Percentiles rank a stretch among this genome's conserved stretches.
These are phyloP conservation scores for Etheostoma spectabile DNA, from an alignment of 2,113 vertebrate species.

Conservation along the genomic window DNA sequence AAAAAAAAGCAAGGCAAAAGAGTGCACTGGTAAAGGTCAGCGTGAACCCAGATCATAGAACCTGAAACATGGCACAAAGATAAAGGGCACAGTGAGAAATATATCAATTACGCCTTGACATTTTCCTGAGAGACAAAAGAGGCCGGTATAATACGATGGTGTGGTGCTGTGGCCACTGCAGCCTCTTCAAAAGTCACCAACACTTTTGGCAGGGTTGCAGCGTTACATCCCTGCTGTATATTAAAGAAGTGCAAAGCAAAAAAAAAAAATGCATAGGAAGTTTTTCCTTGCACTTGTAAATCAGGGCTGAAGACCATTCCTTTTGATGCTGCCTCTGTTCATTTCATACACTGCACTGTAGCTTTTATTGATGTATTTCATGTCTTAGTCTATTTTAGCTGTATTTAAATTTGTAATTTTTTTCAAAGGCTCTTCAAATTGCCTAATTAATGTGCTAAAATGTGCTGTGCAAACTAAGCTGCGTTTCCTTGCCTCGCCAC, in stretches of 20 bases:
- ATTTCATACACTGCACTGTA: too few relatives aligned
- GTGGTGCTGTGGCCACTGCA: constrained; percentile 41
- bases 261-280: too few relatives aligned
- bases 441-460: too few relatives aligned
- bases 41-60: constrained; percentile 79
- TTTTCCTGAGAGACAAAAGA: constrained; percentile 83
- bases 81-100: constrained; percentile 80
- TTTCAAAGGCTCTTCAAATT: too few relatives aligned
- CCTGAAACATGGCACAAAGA: constrained; percentile 77
- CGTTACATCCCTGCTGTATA: not conserved
- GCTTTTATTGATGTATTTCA: too few relatives aligned
- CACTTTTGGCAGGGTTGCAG: constrained; percentile 3
- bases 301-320: too few relatives aligned
- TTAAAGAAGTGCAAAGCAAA: constrained; percentile 7
- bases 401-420: too few relatives aligned
- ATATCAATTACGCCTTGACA: constrained; percentile 85
- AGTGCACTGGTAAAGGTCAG: constrained; percentile 81
- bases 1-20: constrained; percentile 59
- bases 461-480: too few relatives aligned
- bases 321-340: too few relatives aligned
- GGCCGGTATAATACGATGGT: constrained; percentile 56
- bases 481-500: too few relatives aligned
- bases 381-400: too few relatives aligned
- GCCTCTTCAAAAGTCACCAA: constrained; percentile 42
- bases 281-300: too few relatives aligned